Evolutionary conservation across 2,888 invertebrate species (phyloP).

Genomic region (Parnassius glacialis): DNA sequence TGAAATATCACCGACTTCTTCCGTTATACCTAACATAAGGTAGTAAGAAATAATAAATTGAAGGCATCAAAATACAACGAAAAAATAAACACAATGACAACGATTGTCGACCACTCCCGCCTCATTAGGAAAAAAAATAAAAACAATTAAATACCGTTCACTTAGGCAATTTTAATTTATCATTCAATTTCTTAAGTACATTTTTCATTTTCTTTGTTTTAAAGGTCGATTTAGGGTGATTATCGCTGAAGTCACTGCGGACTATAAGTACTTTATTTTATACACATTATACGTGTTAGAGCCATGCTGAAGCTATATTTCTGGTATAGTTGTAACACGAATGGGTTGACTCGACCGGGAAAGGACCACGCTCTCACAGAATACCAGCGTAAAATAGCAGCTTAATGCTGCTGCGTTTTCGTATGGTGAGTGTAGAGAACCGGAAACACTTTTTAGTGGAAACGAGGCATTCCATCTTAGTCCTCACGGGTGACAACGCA

Average conservation of each 20-base stretch:
- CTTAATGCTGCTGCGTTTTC: no score
- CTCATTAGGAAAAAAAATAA: slow-evolving; percentile 74
- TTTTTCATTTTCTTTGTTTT: slow-evolving; percentile 32
- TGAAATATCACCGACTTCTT: slow-evolving; percentile 8
- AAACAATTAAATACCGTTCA: slow-evolving; percentile 66
- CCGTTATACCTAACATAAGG: slow-evolving; percentile 35
- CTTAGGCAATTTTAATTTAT: slow-evolving; percentile 41
- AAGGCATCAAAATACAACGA: slow-evolving; percentile 47
- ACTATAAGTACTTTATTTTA: slow-evolving; percentile 33
- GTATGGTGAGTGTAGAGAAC: no score
- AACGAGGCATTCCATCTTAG: no score
- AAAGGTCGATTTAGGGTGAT: slow-evolving; percentile 40
- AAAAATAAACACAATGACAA: slow-evolving; percentile 68
- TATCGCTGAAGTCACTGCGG: slow-evolving; percentile 22
- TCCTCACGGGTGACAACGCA: no score
- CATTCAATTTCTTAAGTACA: slow-evolving; percentile 1
- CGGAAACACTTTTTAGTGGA: no score
- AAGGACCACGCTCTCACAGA: no score
- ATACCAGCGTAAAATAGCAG: no score
- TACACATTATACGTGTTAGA: no score
- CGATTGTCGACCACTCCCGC: slow-evolving; percentile 72
- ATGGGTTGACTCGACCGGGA: no score
- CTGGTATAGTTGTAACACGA: no score
- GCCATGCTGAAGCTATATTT: no score
- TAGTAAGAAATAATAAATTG: slow-evolving; percentile 63